Evolutionary conservation across 2,113 vertebrate genomes (phyloP), one percentile per base, ranked within the genome.

Genomic region (Pygathrix nemaeus): DNA sequence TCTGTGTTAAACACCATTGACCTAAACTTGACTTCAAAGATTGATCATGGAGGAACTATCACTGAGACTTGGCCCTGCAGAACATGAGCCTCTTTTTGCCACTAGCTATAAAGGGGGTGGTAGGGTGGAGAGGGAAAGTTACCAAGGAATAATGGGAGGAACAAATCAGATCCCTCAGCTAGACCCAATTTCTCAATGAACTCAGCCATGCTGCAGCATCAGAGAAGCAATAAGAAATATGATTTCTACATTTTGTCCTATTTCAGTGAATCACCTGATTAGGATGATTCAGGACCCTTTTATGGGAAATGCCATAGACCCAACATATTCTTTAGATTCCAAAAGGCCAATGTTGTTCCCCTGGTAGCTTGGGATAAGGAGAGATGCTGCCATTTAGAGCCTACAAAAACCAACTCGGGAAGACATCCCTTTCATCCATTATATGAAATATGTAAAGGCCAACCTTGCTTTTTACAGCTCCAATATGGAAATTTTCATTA

Each of bases 21-120:
- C 50, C 52, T 72, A 40, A 64, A 27, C 27, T 81, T 92, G 80
- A 75, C 85, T 72, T 88, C 35, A 80, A 85, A 96, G 18, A 86
- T 25, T 25, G 21, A 57, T 64, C 23, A 10, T 92, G 61, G 38
- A 55, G 20, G 50, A 88, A 85, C 40, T 50, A 35, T 57, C 76
- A 43, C 4, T 13, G 16, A 82, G 12, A 48, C 12, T 68, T 85
- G 21, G 13, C n/a, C 14, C n/a, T 81, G 38, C 18, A 82, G 43
- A 35, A 93, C 73, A 43, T 27, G 11, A 55, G 50, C 2, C 13
- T 79, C 35, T 84, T 91, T 48, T 88, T 59, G 48, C 76, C 50
- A 72, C 16, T 40, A 23, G 14, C 21, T 48, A 75, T 50, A n/a
- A 85, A 23, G 27, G 48, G 1, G 8, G 8, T 32, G 16, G 32